Evolutionary conservation across 2,888 invertebrate genomes (phyloP), one percentile per base, ranked within the genome.

Genomic region (Drosophila paramelanica): DNA sequence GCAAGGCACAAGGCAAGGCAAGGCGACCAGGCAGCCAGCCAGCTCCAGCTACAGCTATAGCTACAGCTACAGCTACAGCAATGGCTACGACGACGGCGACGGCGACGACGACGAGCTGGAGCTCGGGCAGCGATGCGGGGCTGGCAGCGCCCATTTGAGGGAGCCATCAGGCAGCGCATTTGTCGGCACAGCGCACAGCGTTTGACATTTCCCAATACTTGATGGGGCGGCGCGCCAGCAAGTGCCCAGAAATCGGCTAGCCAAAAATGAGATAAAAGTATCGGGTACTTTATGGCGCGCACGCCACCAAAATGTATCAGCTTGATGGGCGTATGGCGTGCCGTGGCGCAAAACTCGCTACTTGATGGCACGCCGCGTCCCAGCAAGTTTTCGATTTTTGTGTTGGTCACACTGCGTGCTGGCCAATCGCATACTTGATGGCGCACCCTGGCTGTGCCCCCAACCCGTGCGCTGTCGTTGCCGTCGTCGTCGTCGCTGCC

Each of bases 171-270:
- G 90, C 87, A 84, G 75, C 43, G 50, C 67, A 88, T 89, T 89
- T 78, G 73, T 71, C 65, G 75, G 75, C 82, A 88, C 81, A 70
- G 65, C 55, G 75, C 75, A 60, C 47, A 77, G 85, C 87, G 88
- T 91, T 90, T 91, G 91, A 92, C 92, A 92, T 91, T 89, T 92
- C 89, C 85, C 76, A 49, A 79, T 77, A 90, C 91, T 91, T 92
- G 81, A 73, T 92, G 90, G 91, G 33, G 90, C 92, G 88, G 2
- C 89, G 91, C 90, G 25, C 92, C 85, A 90, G 49, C 75, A 91
- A 86, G 77, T 83, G 20, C 8, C 0, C 8, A 45, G 56, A 73
- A 84, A 84, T 73, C 70, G 47, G 41, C 13, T 57, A 50, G 76
- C 61, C 38, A n/a, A 57, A 68, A 57, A 47, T 13, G 68, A 84